Percentiles rank a stretch among this genome's conserved stretches.
phyloP scores from a whole-genome alignment of 2,888 invertebrate genomes.

The Calephelis perditalis region DNA sequence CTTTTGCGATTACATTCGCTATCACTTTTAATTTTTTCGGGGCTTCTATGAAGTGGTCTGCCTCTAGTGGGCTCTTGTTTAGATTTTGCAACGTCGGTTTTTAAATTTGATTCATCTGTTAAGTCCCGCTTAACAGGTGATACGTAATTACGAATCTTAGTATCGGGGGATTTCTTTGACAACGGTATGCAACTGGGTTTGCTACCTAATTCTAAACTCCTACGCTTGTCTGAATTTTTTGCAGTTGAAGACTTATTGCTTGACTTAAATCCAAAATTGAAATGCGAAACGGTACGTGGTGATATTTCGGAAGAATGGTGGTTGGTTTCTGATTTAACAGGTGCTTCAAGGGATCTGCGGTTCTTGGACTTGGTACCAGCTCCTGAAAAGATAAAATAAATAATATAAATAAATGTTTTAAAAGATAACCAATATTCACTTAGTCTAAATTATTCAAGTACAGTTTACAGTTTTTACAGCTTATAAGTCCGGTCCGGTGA shows the following conservation, averaged over 20 bases:
- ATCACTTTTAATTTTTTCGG: constrained; percentile 65
- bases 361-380: constrained; percentile 53
- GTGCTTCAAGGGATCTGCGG: constrained; percentile 59
- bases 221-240: constrained; percentile 55
- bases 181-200: constrained; percentile 69
- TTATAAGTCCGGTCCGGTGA: no score
- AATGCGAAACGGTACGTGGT: constrained; percentile 60
- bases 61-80: constrained; percentile 51
- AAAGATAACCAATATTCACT: no score
- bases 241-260: constrained; percentile 45
- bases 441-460: no score
- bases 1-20: constrained; percentile 61
- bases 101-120: constrained; percentile 43
- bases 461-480: no score
- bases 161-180: constrained; percentile 58
- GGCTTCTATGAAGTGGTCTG: constrained; percentile 51
- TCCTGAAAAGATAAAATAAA: constrained; percentile 60
- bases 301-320: constrained; percentile 71
- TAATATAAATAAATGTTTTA: constrained; percentile 16
- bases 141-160: constrained; percentile 46
- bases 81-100: constrained; percentile 45
- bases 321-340: constrained; percentile 66
- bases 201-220: constrained; percentile 49
- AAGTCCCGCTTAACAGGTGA: constrained; percentile 62
- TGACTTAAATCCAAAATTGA: constrained; percentile 58